Evolutionary conservation across 2,888 invertebrate genomes (phyloP).

Genomic region (Drosophila nr. medialis): DNA sequence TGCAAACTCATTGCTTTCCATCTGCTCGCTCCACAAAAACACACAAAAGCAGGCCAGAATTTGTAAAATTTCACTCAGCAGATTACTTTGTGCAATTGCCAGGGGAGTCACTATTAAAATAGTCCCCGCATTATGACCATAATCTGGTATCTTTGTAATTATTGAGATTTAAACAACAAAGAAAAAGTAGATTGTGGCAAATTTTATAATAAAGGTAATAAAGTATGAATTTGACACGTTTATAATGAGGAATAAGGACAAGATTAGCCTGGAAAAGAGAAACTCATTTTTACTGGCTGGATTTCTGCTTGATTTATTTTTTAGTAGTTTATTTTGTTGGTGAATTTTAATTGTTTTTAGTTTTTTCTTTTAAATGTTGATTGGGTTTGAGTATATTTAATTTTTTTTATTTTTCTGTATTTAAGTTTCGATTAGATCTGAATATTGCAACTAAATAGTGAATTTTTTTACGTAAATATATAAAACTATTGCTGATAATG

Average conservation of each 20-base stretch:
- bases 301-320: too few species aligned
- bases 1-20: constrained; percentile 75
- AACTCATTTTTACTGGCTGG: too few species aligned
- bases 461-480: too few species aligned
- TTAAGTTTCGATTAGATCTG: too few species aligned
- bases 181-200: background rate
- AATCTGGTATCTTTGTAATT: background rate
- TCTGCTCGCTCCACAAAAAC: constrained; percentile 26
- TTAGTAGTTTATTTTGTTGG: background rate
- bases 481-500: background rate
- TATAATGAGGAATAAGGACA: background rate
- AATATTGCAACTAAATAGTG: too few species aligned
- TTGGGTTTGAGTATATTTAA: too few species aligned
- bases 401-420: too few species aligned
- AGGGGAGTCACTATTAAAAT: background rate
- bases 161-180: background rate
- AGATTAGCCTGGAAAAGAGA: background rate
- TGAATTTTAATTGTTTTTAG: background rate
- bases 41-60: constrained; percentile 25
- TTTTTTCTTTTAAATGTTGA: too few species aligned
- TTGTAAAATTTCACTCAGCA: constrained; percentile 18
- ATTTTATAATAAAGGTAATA: too few species aligned
- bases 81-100: constrained; percentile 23
- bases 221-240: background rate
- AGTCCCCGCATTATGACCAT: background rate